Evolutionary conservation across 2,797 vertebrate genomes (phyloP).

Genomic region (Microctenopoma lineatum): DNA sequence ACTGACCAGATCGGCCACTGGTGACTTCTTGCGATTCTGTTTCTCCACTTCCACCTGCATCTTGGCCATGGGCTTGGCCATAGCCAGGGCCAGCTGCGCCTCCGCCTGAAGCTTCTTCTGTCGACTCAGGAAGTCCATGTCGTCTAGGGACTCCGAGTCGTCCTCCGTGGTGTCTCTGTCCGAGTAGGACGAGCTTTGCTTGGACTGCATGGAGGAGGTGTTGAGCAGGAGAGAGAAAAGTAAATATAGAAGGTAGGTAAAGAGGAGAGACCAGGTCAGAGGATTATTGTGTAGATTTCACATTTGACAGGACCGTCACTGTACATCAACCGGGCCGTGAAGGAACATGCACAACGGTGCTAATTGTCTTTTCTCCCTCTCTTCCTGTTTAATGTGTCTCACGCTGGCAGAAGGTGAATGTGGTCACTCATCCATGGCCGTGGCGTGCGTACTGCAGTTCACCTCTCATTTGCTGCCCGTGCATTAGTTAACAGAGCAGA

Average conservation of each 20-base stretch:
- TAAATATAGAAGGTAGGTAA: neutral
- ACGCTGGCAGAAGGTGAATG: conserved; percentile 50
- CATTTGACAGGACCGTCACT: neutral
- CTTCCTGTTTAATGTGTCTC: conserved; percentile 38
- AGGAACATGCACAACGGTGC: conserved; percentile 29
- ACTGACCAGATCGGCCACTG: conserved; percentile 96
- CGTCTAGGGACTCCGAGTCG: conserved; percentile 95
- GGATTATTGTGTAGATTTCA: conserved; percentile 26
- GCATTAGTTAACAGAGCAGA: conserved; percentile 55
- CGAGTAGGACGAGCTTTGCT: conserved; percentile 98
- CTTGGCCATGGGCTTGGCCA: conserved; percentile 99
- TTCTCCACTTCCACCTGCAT: conserved; percentile 99
- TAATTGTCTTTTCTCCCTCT: conserved; percentile 32
- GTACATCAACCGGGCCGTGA: conserved; percentile 11
- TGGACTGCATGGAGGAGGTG: conserved; percentile 85
- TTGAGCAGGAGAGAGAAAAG: neutral
- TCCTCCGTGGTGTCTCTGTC: conserved; percentile 98
- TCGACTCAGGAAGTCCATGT: conserved; percentile 97
- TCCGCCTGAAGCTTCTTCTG: conserved; percentile 98
- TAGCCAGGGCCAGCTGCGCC: conserved; percentile 96
- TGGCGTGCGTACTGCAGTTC: conserved; percentile 46
- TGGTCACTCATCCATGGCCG: conserved; percentile 42
- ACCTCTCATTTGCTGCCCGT: conserved; percentile 54
- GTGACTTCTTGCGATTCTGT: conserved; percentile 98
- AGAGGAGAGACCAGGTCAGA: neutral